A percentile compares a stretch with the other conserved stretches of the same genome.
Evolutionary conservation across 1,140 invertebrate genomes (phyloP).

Genomic region (Apis florea): DNA sequence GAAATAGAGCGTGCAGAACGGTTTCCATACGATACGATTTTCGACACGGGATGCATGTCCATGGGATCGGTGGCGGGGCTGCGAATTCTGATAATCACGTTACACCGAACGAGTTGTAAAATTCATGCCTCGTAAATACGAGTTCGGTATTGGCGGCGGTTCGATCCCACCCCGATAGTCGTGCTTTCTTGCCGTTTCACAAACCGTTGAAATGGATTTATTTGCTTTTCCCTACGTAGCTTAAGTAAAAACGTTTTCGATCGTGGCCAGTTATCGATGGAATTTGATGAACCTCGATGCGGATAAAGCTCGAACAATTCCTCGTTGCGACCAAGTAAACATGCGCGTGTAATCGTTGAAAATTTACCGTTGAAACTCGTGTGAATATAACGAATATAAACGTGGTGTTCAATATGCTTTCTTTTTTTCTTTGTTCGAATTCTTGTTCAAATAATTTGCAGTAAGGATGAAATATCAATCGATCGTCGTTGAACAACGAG

Average conservation of each 20-base stretch:
- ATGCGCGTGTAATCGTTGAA: too few species aligned
- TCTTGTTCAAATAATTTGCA: too few species aligned
- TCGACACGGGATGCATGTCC: conserved; percentile 18
- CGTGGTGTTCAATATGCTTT: too few species aligned
- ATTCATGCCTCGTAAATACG: conserved; percentile 68
- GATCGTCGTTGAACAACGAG: too few species aligned
- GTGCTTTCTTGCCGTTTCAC: conserved; percentile 17
- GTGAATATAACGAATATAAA: too few species aligned
- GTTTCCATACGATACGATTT: conserved; percentile 38
- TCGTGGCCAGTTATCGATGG: too few species aligned
- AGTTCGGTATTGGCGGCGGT: conserved; percentile 61
- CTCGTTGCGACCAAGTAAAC: not conserved
- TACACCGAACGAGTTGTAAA: conserved; percentile 69
- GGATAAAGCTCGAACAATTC: not conserved
- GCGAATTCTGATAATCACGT: conserved; percentile 64
- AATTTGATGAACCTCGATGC: not conserved
- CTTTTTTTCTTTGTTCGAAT: too few species aligned
- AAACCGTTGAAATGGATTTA: conserved; percentile 39
- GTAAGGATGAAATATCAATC: too few species aligned
- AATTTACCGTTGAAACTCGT: not conserved
- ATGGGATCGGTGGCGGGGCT: conserved; percentile 8
- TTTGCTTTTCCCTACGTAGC: not conserved
- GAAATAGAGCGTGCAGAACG: conserved; percentile 61
- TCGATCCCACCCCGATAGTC: conserved; percentile 42
- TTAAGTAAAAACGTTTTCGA: conserved; percentile 5